phyloP scores from a whole-genome alignment of 2,113 vertebrate species.

The Colistium nudipinnis region DNA sequence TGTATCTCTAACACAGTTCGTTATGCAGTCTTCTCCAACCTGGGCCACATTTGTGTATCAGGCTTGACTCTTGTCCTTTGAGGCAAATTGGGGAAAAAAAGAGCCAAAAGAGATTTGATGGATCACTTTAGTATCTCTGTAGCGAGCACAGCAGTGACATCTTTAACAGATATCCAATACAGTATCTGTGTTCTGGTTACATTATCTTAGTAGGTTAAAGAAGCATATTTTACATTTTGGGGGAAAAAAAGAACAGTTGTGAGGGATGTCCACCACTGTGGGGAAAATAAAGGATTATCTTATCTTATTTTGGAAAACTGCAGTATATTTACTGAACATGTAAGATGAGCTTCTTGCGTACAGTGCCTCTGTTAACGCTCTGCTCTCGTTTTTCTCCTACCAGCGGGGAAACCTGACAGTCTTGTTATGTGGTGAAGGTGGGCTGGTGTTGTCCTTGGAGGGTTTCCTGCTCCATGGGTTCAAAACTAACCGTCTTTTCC shows the following conservation, averaged over 20 bases:
- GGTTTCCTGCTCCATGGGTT: constrained; percentile 96
- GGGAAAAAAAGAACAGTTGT: too few relatives aligned
- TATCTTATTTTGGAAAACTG: not conserved
- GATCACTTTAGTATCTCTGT: constrained; percentile 17
- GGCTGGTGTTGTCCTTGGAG: constrained; percentile 91
- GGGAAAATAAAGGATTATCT: too few relatives aligned
- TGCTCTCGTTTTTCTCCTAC: constrained; percentile 11
- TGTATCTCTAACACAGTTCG: constrained; percentile 40
- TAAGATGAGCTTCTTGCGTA: constrained; percentile 24
- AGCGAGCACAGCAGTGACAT: constrained; percentile 15
- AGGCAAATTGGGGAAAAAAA: constrained; percentile 10
- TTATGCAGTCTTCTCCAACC: constrained; percentile 11
- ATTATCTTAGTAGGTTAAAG: not conserved
- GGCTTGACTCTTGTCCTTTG: constrained; percentile 16
- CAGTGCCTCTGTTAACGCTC: constrained; percentile 17
- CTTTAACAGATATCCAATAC: constrained; percentile 33
- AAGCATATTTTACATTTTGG: constrained; percentile 4
- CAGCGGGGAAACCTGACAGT: constrained; percentile 95
- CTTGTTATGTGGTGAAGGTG: constrained; percentile 92
- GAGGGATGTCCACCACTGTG: too few relatives aligned
- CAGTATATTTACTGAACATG: constrained; percentile 14
- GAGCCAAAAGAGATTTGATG: constrained; percentile 22
- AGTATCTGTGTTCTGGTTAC: constrained; percentile 5
- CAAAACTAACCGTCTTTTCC: constrained; percentile 91
- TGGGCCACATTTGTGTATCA: constrained; percentile 24